Evolutionary conservation across 2,888 invertebrate species (phyloP).

Genomic region (Dascillus cervinus): DNA sequence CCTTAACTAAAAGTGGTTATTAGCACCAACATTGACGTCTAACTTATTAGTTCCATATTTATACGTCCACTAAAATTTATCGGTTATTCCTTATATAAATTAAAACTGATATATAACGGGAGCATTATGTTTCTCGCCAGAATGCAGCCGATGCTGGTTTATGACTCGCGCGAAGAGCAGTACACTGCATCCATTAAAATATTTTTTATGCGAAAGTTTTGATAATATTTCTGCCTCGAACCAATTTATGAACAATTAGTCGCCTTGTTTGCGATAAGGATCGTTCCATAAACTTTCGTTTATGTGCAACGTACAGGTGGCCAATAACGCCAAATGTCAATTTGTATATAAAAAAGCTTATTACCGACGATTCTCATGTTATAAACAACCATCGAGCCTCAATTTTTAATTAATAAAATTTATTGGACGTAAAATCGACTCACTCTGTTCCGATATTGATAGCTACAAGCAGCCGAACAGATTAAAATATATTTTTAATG

Average conservation of each 20-base stretch:
- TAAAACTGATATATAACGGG: constrained; percentile 1
- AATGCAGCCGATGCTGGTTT: constrained; percentile 2
- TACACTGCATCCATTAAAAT: not conserved
- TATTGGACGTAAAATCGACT: no score
- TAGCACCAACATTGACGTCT: constrained; percentile 9
- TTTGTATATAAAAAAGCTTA: constrained; percentile 10
- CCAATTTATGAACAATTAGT: constrained; percentile 11
- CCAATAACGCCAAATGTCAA: constrained; percentile 6
- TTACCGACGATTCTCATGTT: constrained; percentile 9
- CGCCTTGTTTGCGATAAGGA: constrained; percentile 4
- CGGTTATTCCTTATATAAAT: constrained; percentile 7
- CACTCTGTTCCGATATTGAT: no score
- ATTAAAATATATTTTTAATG: no score
- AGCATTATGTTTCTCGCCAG: constrained; percentile 2
- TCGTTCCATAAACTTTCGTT: constrained; percentile 7
- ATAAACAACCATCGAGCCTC: no score
- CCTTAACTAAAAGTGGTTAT: constrained; percentile 11
- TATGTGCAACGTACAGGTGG: constrained; percentile 9
- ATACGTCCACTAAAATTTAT: constrained; percentile 7
- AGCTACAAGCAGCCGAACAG: no score
- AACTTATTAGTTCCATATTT: constrained; percentile 11
- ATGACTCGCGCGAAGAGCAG: not conserved
- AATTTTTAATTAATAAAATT: no score
- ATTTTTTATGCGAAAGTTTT: constrained; percentile 4
- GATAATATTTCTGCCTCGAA: constrained; percentile 8